Conservation (phyloP, 2,888 invertebrate species). For the Chrysomela aeneicollis region DNA sequence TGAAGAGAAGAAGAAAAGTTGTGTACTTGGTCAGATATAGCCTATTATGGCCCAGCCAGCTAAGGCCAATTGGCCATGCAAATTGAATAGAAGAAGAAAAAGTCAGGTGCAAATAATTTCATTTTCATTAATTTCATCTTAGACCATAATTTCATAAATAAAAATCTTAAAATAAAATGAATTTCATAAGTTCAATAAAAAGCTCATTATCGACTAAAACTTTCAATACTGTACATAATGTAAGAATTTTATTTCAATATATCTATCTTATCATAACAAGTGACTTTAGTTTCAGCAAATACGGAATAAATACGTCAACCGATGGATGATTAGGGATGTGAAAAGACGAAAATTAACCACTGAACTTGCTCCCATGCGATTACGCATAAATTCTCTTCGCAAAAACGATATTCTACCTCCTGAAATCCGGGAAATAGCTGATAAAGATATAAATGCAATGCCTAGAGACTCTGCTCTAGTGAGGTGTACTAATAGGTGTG, state of each 20-base stretch:
- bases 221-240: background rate
- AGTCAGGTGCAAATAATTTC: too few relatives aligned
- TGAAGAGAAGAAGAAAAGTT: too few relatives aligned
- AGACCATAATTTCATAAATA: too few relatives aligned
- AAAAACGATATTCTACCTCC: conserved; percentile 86
- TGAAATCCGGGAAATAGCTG: conserved; percentile 81
- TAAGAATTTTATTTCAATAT: background rate
- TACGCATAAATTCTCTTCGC: conserved; percentile 83
- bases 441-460: conserved; percentile 75
- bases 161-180: background rate
- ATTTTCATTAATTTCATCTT: too few relatives aligned
- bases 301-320: conserved; percentile 80
- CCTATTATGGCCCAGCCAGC: too few relatives aligned
- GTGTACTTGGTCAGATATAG: too few relatives aligned
- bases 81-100: too few relatives aligned
- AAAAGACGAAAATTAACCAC: conserved; percentile 79
- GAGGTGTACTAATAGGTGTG: conserved; percentile 80
- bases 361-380: conserved; percentile 77
- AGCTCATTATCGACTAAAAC: background rate
- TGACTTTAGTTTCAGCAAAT: conserved; percentile 72
- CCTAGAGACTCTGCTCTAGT: conserved; percentile 76
- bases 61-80: too few relatives aligned
- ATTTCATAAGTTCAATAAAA: background rate
- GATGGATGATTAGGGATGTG: conserved; percentile 86
- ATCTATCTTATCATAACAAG: conserved; percentile 8